Conservation (phyloP, 1,140 invertebrate species). For the Drosophila obscura region DNA sequence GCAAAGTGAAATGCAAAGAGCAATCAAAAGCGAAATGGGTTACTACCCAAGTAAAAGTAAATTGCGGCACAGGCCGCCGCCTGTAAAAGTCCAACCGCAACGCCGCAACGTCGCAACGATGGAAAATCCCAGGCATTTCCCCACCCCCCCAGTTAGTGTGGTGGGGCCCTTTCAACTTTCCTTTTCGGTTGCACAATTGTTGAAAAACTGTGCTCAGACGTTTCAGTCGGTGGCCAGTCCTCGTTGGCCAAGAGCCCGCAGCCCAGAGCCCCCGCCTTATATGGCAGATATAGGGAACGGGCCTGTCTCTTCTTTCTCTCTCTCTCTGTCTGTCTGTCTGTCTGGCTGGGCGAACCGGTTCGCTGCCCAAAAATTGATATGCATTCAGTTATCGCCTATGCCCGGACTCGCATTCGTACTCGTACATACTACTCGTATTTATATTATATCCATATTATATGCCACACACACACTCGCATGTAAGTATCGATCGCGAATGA, state of each 20-base stretch:
- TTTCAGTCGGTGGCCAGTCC: too few relatives aligned
- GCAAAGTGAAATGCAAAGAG: conserved; percentile 69
- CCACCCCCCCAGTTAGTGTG: neutral
- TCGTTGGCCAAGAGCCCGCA: neutral
- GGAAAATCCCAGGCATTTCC: conserved; percentile 40
- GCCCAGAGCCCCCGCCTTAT: too few relatives aligned
- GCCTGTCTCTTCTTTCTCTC: too few relatives aligned
- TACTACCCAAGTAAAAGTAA: conserved; percentile 76
- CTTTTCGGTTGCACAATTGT: conserved; percentile 74
- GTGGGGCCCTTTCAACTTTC: conserved; percentile 70
- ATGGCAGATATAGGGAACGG: too few relatives aligned
- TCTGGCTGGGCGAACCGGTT: conserved; percentile 44
- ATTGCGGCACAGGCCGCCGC: conserved; percentile 49
- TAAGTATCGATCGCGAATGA: conserved; percentile 49
- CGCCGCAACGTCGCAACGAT: neutral
- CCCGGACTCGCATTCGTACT: neutral
- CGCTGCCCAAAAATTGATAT: conserved; percentile 47
- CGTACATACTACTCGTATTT: neutral
- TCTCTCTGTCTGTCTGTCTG: conserved; percentile 3
- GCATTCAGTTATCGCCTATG: conserved; percentile 42
- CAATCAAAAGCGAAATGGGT: conserved; percentile 78
- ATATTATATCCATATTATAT: conserved; percentile 12
- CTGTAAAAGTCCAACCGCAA: conserved; percentile 1
- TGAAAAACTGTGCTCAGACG: neutral
- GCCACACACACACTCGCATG: neutral